These are phyloP conservation scores for Polyploca ridens DNA, from an alignment of 2,888 invertebrate species.

Conservation along the genomic window DNA sequence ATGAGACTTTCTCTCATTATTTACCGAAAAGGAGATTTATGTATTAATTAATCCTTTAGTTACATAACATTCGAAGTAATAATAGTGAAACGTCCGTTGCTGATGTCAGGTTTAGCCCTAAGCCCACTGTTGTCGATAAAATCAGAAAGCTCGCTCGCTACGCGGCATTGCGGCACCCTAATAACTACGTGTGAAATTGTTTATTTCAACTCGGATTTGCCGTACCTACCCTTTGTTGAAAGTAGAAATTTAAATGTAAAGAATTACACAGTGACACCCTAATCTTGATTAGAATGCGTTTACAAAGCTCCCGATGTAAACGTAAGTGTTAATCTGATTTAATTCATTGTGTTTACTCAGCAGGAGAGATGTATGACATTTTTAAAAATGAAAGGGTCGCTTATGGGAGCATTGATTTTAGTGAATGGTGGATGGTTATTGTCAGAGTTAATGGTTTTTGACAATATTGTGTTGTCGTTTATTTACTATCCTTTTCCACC, in stretches of 20 bases:
- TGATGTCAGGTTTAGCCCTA: slow-evolving; percentile 37
- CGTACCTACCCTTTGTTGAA: slow-evolving; percentile 66
- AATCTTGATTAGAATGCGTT: slow-evolving; percentile 78
- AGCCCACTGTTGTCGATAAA: slow-evolving; percentile 57
- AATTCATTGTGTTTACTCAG: slow-evolving; percentile 75
- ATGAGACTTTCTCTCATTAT: not conserved
- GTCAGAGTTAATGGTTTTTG: slow-evolving; percentile 48
- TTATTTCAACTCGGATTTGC: slow-evolving; percentile 67
- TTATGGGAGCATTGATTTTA: slow-evolving; percentile 25
- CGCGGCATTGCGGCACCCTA: slow-evolving; percentile 42
- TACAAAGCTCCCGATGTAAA: slow-evolving; percentile 68
- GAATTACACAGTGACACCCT: slow-evolving; percentile 76
- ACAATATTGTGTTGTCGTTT: slow-evolving; percentile 20
- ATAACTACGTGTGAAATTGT: slow-evolving; percentile 71
- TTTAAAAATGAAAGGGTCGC: slow-evolving; percentile 41
- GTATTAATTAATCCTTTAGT: not conserved
- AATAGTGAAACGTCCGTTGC: slow-evolving; percentile 34
- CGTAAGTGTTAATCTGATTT: slow-evolving; percentile 83
- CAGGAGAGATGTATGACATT: slow-evolving; percentile 69
- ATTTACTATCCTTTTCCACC: not conserved
- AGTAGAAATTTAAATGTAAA: slow-evolving; percentile 68
- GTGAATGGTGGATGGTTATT: slow-evolving; percentile 43
- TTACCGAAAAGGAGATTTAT: not conserved
- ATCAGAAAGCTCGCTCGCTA: slow-evolving; percentile 48
- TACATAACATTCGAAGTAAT: slow-evolving; percentile 23